A percentile compares a stretch with the other conserved stretches of the same genome.
These are phyloP conservation scores for Anguilla megastoma DNA, from an alignment of 2,797 vertebrate genomes.

Conservation along the genomic window DNA sequence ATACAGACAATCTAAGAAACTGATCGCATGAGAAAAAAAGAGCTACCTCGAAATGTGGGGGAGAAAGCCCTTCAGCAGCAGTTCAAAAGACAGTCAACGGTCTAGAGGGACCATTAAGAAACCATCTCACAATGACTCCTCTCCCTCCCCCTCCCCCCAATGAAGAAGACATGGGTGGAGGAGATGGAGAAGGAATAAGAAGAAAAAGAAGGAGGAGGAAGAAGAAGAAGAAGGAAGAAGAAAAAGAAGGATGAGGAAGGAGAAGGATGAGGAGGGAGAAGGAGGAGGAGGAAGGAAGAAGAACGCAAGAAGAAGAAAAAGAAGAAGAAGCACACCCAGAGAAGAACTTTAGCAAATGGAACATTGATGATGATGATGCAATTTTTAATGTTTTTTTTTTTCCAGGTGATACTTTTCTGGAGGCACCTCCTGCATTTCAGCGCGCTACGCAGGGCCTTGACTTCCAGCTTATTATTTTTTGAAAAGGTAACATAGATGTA, in stretches of 20 bases:
- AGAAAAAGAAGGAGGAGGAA: neutral
- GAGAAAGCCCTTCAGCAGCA: neutral
- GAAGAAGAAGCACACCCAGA: neutral
- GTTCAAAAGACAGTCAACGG: neutral
- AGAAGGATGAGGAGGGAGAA: neutral
- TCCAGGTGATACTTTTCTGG: constrained; percentile 19
- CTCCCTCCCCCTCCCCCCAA: too few relatives aligned
- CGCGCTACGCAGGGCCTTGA: neutral
- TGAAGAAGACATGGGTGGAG: neutral
- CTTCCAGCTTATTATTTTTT: constrained; percentile 45
- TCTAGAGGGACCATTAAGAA: neutral
- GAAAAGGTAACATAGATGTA: constrained; percentile 57
- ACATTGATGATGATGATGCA: constrained; percentile 26
- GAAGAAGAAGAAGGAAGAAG: too few relatives aligned
- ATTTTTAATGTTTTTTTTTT: neutral
- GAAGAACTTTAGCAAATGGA: constrained; percentile 13
- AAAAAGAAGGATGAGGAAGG: neutral
- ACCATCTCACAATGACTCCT: neutral
- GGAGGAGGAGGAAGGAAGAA: neutral
- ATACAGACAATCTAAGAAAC: neutral
- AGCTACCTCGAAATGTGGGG: neutral
- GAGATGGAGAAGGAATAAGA: neutral
- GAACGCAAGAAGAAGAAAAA: too few relatives aligned
- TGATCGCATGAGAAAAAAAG: neutral
- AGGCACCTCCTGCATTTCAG: constrained; percentile 12